These are phyloP conservation scores for Selenia dentaria DNA, from an alignment of 2,888 invertebrate genomes.

Conservation along the genomic window DNA sequence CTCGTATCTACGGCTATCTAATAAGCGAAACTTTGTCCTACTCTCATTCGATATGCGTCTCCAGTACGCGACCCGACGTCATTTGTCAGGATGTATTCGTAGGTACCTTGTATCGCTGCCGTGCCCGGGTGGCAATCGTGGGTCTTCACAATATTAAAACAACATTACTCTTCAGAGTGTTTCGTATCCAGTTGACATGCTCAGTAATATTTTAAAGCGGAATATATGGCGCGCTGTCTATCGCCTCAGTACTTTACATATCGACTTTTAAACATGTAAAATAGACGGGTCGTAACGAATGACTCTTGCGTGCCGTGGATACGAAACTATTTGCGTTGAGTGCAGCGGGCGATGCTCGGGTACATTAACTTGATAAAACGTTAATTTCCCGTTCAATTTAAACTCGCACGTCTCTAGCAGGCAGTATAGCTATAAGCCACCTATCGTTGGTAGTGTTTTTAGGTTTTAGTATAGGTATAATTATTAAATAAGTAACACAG, in stretches of 20 bases:
- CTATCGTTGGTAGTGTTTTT: constrained; percentile 12
- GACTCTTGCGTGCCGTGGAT: constrained; percentile 53
- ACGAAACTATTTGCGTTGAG: constrained; percentile 40
- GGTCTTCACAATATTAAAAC: constrained; percentile 30
- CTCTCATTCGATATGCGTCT: constrained; percentile 77
- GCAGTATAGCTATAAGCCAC: neutral
- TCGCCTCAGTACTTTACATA: constrained; percentile 33
- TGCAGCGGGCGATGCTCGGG: constrained; percentile 29
- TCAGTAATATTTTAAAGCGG: constrained; percentile 28
- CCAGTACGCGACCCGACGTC: constrained; percentile 63
- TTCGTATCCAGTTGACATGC: constrained; percentile 24
- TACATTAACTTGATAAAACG: constrained; percentile 45
- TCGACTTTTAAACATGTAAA: constrained; percentile 49
- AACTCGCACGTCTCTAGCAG: constrained; percentile 28
- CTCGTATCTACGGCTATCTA: constrained; percentile 79
- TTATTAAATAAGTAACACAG: constrained; percentile 65
- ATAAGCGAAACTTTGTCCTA: constrained; percentile 77
- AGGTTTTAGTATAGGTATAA: constrained; percentile 32
- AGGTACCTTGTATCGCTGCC: constrained; percentile 18
- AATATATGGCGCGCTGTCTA: constrained; percentile 27
- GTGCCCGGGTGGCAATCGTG: constrained; percentile 32
- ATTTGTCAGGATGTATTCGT: constrained; percentile 56
- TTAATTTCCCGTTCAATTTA: constrained; percentile 44
- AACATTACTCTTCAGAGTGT: constrained; percentile 20
- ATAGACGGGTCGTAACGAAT: constrained; percentile 49